Percentiles rank a stretch among this genome's conserved stretches.
These are phyloP conservation scores for Carcharodon carcharias DNA, from an alignment of 2,797 vertebrate genomes.

Conservation along the genomic window DNA sequence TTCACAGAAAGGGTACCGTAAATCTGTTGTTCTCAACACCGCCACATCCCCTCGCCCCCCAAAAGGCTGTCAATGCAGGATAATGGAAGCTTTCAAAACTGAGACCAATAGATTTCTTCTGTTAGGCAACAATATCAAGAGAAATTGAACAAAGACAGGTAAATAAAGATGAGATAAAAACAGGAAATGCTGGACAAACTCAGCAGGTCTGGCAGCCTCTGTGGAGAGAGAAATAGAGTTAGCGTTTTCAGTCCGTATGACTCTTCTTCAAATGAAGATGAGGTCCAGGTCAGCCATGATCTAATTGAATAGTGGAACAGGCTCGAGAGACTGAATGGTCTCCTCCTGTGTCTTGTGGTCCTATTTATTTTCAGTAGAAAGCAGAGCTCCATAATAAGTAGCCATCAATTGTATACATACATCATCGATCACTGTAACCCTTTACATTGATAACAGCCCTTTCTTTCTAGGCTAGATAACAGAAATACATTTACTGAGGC, in stretches of 20 bases:
- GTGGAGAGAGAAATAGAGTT: too few species aligned
- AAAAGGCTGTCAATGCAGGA: neutral
- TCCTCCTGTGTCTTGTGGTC: neutral
- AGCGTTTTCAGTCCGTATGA: too few species aligned
- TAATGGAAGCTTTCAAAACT: neutral
- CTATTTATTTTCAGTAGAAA: neutral
- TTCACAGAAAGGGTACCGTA: neutral
- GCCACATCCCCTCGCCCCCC: too few species aligned
- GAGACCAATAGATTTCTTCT: neutral
- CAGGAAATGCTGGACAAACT: too few species aligned
- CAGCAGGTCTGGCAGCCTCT: too few species aligned
- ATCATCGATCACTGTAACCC: neutral
- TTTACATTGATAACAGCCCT: neutral
- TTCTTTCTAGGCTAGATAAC: neutral
- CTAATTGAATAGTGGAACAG: neutral
- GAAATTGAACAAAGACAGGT: neutral
- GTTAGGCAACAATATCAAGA: neutral
- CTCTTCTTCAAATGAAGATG: neutral
- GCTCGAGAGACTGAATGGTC: neutral
- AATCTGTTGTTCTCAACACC: neutral
- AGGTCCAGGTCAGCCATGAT: neutral
- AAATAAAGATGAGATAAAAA: neutral
- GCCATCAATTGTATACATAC: neutral
- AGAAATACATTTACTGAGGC: constrained; percentile 24
- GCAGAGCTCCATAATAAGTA: neutral